phyloP scores from a whole-genome alignment of 2,797 vertebrate species.

The Pygocentrus nattereri region DNA sequence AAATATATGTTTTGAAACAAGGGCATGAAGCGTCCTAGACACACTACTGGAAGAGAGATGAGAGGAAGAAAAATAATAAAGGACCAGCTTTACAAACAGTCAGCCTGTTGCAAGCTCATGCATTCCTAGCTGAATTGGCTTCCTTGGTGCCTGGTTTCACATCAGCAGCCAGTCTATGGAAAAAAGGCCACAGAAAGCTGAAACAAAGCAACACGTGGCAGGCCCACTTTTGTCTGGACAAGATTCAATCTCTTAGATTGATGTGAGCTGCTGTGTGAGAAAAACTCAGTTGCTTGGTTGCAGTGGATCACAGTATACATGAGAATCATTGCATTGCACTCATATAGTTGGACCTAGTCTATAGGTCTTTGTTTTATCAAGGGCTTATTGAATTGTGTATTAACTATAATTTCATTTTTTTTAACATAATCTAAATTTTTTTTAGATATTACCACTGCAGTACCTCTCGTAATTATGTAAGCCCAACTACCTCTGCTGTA shows the following conservation, averaged over 20 bases:
- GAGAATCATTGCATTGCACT: slow-evolving; percentile 7
- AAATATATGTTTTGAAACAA: background rate
- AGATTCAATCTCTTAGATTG: background rate
- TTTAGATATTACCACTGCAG: slow-evolving; percentile 19
- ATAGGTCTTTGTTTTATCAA: background rate
- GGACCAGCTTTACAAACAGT: slow-evolving; percentile 26
- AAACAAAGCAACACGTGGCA: background rate
- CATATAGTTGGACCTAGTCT: background rate
- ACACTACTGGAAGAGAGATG: background rate
- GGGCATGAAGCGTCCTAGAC: background rate
- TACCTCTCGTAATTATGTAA: slow-evolving; percentile 31
- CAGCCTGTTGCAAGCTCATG: background rate
- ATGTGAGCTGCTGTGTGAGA: slow-evolving; percentile 18
- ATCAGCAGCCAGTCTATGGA: background rate
- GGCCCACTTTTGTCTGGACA: background rate
- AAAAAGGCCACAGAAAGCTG: background rate
- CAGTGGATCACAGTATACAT: background rate
- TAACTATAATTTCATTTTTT: background rate
- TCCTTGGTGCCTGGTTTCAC: slow-evolving; percentile 28
- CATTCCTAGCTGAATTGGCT: slow-evolving; percentile 3
- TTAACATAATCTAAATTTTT: slow-evolving; percentile 29
- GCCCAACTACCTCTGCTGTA: background rate
- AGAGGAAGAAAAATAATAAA: background rate
- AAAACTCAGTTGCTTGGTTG: background rate
- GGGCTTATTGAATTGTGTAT: background rate